Base-by-base conservation (phyloP, 2,797 vertebrate species). In the Monodelphis domestica region DNA sequence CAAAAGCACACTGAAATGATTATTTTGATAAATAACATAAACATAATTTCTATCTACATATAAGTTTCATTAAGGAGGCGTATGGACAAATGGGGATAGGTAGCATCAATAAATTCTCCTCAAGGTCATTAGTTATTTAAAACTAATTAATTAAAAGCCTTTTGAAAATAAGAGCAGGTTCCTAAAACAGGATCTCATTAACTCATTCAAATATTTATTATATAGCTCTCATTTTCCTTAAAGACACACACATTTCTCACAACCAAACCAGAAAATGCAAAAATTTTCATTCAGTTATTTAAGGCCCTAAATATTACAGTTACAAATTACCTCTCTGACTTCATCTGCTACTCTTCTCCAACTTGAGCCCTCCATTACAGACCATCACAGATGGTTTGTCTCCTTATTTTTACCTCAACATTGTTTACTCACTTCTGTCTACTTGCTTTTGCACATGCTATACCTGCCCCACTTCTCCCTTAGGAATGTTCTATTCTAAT, bases 381-480 rank as follows among this genome's bases (percentile, higher is more conserved):
- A 0, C 0, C 15, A n/a, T n/a, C n/a, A n/a, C n/a, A 10, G 7
- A 6, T 2, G 33, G 11, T 38, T 70, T 70, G n/a, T 21, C 29
- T 78, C 14, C 3, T 53, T 28, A 57, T 50, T 21, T 70, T 29
- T 45, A 50, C 30, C 12, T 1, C 45, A 54, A 28, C 4, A 6
- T 4, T 52, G 4, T 84, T 30, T 91, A 54, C 56, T 33, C 12
- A 14, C 4, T 51, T 38, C 3, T 38, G 51, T 17, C 30, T 59
- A 59, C n/a, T 29, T 15, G 53, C 21, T 38, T 70, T 21, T 38
- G 5, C n/a, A 70, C 5, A 56, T n/a, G 94, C 0, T 9, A 0
- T 52, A 17, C 11, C 54, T 70, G 11, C 10, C 15, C 3, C 5
- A 28, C 17, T 54, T 51, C 55, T 52, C 9, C 21, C 30, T 30